Percentiles rank a stretch among this genome's conserved stretches.
Conservation (phyloP, 1,140 invertebrate species). For the Brachionus rubens region DNA sequence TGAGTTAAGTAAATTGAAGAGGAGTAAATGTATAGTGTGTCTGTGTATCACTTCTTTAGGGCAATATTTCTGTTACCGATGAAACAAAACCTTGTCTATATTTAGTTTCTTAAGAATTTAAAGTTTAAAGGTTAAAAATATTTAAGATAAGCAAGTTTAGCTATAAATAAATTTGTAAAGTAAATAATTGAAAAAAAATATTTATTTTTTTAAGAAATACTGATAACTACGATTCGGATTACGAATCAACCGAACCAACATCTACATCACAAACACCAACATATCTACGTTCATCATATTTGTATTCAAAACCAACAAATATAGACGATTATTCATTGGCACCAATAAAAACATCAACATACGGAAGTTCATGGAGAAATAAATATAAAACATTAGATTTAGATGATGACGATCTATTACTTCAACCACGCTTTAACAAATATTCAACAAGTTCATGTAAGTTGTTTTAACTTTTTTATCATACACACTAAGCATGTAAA, state of each 20-base stretch:
- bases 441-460: conserved; percentile 34
- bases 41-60: too few species aligned
- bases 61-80: too few species aligned
- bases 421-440: conserved; percentile 27
- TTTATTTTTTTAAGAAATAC: conserved; percentile 5
- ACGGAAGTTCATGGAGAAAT: conserved; percentile 11
- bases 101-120: too few species aligned
- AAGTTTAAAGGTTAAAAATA: too few species aligned
- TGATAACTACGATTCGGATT: conserved; percentile 40
- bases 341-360: conserved; percentile 4
- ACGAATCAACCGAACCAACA: conserved; percentile 3
- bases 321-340: conserved; percentile 23
- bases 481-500: neutral
- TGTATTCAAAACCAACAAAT: conserved; percentile 37
- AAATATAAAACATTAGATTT: neutral
- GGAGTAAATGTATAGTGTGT: too few species aligned
- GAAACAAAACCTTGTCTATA: too few species aligned
- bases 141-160: neutral
- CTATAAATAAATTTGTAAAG: neutral
- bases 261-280: conserved; percentile 7
- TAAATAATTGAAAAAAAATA: neutral
- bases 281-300: conserved; percentile 22
- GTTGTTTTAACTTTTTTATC: neutral
- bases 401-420: conserved; percentile 14
- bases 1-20: too few species aligned